Conservation (phyloP, 2,888 invertebrate genomes). For the Escarpia spicata region DNA sequence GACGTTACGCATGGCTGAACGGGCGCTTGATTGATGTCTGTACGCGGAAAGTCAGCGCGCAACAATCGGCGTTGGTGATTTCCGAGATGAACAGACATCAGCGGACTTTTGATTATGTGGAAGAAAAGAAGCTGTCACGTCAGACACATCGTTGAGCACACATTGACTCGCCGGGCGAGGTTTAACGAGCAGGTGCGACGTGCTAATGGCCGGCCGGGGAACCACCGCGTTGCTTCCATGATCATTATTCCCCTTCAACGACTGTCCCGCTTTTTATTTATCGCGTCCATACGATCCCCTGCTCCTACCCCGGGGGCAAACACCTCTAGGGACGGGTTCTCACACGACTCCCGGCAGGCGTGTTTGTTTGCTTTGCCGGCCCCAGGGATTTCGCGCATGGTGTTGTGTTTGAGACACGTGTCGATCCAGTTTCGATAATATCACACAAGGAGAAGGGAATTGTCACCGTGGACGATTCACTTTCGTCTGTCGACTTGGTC, state of each 20-base stretch:
- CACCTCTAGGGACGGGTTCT: background rate
- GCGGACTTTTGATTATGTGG: conserved; percentile 6
- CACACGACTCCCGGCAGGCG: background rate
- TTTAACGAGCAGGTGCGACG: conserved; percentile 13
- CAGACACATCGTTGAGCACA: background rate
- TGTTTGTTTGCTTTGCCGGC: background rate
- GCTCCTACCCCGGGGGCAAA: background rate
- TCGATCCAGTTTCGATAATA: background rate
- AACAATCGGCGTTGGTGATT: background rate
- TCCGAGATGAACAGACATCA: background rate
- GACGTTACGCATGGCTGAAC: background rate
- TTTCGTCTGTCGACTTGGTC: background rate
- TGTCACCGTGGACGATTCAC: background rate
- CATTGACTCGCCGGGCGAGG: background rate
- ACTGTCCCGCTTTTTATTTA: conserved; percentile 6
- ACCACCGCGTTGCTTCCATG: background rate
- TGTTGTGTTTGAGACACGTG: background rate
- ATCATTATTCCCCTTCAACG: conserved; percentile 6
- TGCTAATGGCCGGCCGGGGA: background rate
- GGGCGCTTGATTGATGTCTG: background rate
- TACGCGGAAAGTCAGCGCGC: background rate
- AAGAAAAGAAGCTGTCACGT: conserved; percentile 4
- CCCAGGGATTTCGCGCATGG: background rate
- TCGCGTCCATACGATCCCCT: background rate
- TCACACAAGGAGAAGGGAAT: background rate